A percentile compares a stretch with the other conserved stretches of the same genome.
These are phyloP conservation scores for Cyanocitta stelleri DNA, from an alignment of 2,113 vertebrate species.

Conservation along the genomic window DNA sequence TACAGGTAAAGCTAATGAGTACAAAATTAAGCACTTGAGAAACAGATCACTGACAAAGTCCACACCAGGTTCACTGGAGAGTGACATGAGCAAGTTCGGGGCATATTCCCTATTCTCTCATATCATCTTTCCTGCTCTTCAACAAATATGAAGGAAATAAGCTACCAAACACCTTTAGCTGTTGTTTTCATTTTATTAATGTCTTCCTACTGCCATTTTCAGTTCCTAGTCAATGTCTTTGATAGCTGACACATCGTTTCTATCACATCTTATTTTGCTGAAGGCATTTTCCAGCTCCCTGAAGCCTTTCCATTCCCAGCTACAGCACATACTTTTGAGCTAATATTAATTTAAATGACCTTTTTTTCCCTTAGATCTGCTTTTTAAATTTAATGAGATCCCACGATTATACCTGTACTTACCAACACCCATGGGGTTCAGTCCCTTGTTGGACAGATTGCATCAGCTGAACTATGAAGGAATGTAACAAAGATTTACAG, in stretches of 20 bases:
- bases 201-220: conserved; percentile 53
- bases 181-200: conserved; percentile 52
- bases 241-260: conserved; percentile 65
- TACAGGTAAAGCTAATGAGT: conserved; percentile 3
- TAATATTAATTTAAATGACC: conserved; percentile 51
- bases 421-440: background rate
- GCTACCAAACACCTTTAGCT: conserved; percentile 40
- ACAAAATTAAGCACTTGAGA: background rate
- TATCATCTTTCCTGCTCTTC: background rate
- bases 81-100: background rate
- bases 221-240: conserved; percentile 44
- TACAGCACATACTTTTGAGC: background rate
- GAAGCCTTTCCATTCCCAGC: conserved; percentile 21
- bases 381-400: conserved; percentile 27
- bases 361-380: background rate
- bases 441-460: background rate
- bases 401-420: background rate
- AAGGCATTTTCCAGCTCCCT: conserved; percentile 39
- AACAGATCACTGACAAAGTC: background rate
- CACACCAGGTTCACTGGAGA: background rate
- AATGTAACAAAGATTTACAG: background rate
- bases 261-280: conserved; percentile 57
- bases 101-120: background rate
- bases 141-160: conserved; percentile 5
- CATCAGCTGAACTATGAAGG: background rate